A percentile compares a stretch with the other conserved stretches of the same genome.
These are phyloP conservation scores for Trichopoda pennipes DNA, from an alignment of 2,888 invertebrate genomes.

Conservation along the genomic window DNA sequence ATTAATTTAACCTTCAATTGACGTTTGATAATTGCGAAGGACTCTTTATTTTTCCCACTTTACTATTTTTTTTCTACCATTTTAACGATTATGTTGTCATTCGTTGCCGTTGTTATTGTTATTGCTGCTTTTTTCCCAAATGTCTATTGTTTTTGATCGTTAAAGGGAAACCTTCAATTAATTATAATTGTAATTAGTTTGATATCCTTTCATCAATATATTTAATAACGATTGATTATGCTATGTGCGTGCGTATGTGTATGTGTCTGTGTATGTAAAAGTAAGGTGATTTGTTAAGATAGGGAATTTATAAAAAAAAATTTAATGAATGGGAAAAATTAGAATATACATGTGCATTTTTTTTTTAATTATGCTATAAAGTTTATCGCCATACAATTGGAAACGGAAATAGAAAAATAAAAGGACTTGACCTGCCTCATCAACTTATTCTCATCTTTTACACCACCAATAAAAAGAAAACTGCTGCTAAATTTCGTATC, in stretches of 20 bases:
- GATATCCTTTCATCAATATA: constrained; percentile 55
- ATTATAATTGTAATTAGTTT: constrained; percentile 71
- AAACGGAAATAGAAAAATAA: no score
- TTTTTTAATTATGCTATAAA: no score
- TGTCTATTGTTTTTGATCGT: constrained; percentile 64
- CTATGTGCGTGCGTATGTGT: not conserved
- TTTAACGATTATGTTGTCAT: constrained; percentile 68
- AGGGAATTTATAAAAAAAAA: not conserved
- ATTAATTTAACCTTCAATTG: constrained; percentile 75
- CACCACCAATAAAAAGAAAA: no score
- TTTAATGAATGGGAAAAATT: not conserved
- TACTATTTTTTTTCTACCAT: constrained; percentile 36
- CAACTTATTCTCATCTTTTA: no score
- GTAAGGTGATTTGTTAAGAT: not conserved
- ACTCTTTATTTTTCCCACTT: constrained; percentile 66
- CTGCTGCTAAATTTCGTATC: no score
- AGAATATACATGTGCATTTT: no score
- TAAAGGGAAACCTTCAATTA: constrained; percentile 70
- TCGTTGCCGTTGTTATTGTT: constrained; percentile 42
- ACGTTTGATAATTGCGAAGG: constrained; percentile 75
- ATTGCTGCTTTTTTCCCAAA: constrained; percentile 3
- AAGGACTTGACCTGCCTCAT: no score
- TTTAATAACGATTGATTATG: constrained; percentile 18
- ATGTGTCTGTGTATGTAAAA: not conserved
- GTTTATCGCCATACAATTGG: no score